phyloP scores from a whole-genome alignment of 2,797 vertebrate genomes.

The Catostomus latipinnis region DNA sequence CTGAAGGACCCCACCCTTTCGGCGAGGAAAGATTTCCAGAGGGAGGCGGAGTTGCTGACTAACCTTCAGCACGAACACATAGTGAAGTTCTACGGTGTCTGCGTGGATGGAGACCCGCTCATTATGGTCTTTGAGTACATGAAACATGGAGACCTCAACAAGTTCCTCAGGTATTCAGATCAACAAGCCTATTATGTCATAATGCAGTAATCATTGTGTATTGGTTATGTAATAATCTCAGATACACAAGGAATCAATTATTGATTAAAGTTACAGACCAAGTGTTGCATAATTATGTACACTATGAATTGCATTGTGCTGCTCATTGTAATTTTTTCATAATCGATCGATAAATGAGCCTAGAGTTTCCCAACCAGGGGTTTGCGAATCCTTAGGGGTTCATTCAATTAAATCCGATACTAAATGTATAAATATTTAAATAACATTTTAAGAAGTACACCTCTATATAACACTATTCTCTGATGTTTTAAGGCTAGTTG shows the following conservation, averaged over 20 bases:
- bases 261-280: background rate
- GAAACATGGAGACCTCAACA: slow-evolving; percentile 98
- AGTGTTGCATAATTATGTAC: background rate
- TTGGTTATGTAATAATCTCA: background rate
- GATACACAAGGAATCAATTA: background rate
- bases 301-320: background rate
- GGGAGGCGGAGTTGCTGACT: slow-evolving; percentile 94
- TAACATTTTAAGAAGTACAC: too few species aligned
- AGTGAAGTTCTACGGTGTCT: slow-evolving; percentile 96
- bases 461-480: too few species aligned
- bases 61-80: slow-evolving; percentile 98
- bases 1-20: slow-evolving; percentile 94
- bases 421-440: too few species aligned
- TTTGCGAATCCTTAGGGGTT: too few species aligned
- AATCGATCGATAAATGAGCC: background rate
- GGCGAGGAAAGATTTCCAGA: slow-evolving; percentile 95
- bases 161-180: slow-evolving; percentile 88
- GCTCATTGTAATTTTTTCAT: background rate
- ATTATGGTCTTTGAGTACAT: slow-evolving; percentile 99
- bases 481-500: too few species aligned
- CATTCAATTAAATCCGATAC: too few species aligned
- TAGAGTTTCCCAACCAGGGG: background rate
- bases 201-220: background rate
- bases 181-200: background rate
- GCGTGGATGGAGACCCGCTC: slow-evolving; percentile 93